Base-by-base conservation (phyloP, 2,113 vertebrate genomes). In the Sphaerodactylus townsendi region DNA sequence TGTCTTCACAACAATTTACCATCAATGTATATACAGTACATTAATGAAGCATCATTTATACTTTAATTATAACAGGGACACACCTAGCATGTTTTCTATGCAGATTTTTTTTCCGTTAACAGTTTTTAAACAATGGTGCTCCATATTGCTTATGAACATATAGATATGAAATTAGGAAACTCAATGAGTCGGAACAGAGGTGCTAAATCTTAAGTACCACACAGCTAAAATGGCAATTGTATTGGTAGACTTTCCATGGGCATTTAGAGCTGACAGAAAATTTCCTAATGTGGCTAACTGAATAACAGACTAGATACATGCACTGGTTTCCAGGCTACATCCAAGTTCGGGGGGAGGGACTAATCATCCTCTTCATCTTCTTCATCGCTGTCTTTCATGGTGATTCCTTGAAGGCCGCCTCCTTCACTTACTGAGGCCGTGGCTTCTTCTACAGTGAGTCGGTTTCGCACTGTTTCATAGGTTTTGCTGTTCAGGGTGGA, bases 81-180 rank as follows among this genome's bases (percentile, higher is more conserved):
- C 97, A 96, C 96, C 97, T 94, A 96, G 94, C 93, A 94, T 94
- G 91, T 95, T 93, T 96, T 94, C 94, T 98, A 98, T 89, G 96
- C 97, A 97, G 81, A 84, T 70, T 85, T 85, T 77, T 97, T 98
- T 95, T 97, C 97, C 97, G 97, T 96, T 97, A 97, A 98, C 97
- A 95, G 97, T 96, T 95, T 62, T 97, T 97, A 98, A 98, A 98
- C 97, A 96, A 98, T 97, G 97, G 96, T 98, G 98, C 96, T 98
- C 97, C 97, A 96, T 99, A 98, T 99, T 99, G 98, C 98, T 99
- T 98, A 97, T 98, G 98, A 98, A 99, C 98, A 98, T 97, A 96
- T 72, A 98, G 97, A 97, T 97, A 98, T 95, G 95, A 97, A 97
- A 97, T 96, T 92, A 95, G 96, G 96, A 98, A 98, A 98, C 96